Conservation (phyloP, 2,888 invertebrate species). For the Dryomyza anilis region DNA sequence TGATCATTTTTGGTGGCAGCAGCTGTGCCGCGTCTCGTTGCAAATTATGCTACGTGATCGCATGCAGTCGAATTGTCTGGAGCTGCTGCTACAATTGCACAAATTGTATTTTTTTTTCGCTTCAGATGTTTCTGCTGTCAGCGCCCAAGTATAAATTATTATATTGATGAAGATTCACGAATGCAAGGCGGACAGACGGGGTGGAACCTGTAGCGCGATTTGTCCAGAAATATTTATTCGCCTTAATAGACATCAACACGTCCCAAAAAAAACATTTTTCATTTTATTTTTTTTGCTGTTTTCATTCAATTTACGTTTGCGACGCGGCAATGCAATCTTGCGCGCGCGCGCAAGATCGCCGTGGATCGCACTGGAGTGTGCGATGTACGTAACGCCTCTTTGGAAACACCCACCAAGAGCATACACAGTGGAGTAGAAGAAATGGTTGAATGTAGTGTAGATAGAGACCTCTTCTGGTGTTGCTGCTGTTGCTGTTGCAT, state of each 20-base stretch:
- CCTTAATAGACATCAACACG: slow-evolving; percentile 53
- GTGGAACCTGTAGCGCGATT: slow-evolving; percentile 34
- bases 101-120: slow-evolving; percentile 19
- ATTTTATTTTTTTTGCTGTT: slow-evolving; percentile 27
- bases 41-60: slow-evolving; percentile 26
- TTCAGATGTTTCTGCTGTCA: slow-evolving; percentile 15
- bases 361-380: slow-evolving; percentile 7
- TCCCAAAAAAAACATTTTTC: slow-evolving; percentile 37
- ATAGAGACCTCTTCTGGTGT: too few species aligned
- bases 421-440: too few species aligned
- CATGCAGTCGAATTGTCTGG: slow-evolving; percentile 19
- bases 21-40: slow-evolving; percentile 16
- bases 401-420: slow-evolving; percentile 15
- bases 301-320: slow-evolving; percentile 13
- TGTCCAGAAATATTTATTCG: slow-evolving; percentile 49
- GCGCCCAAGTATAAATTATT: slow-evolving; percentile 26
- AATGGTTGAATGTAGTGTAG: too few species aligned
- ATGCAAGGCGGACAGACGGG: neutral
- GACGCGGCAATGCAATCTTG: too few species aligned
- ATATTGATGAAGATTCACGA: slow-evolving; percentile 27
- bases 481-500: neutral
- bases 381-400: slow-evolving; percentile 17
- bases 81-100: slow-evolving; percentile 12
- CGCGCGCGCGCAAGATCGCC: too few species aligned
- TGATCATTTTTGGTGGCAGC: slow-evolving; percentile 1